Base-by-base conservation (phyloP, 2,888 invertebrate species). In the Epirrita christyi region DNA sequence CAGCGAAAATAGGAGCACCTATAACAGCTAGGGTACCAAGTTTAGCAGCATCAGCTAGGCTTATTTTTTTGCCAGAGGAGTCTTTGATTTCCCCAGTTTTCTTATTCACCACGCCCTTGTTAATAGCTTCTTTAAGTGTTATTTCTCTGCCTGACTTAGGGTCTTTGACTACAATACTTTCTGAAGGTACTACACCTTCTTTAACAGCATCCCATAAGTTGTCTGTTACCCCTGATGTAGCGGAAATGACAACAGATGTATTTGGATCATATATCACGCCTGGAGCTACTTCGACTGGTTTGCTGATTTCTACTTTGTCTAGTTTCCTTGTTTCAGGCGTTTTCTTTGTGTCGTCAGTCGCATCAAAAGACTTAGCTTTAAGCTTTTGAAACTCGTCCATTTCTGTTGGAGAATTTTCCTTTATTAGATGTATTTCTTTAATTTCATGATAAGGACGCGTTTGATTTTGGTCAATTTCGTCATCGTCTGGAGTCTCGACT, bases 181-280 rank as follows among this genome's bases (percentile, higher is more conserved):
- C 93, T 0, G 94, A 84, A 59, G 96, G 94, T 60, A 98, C 87
- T 53, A 94, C 91, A 42, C 97, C 96, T 71, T 95, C 94, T 60
- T 95, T 93, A 0, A 98, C 93, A 8, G 98, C 97, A 64, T 93
- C 90, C 48, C 96, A 80, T 42, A 97, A 85, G 76, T 95, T 94
- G 54, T 93, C 93, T 0, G 94, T 93, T 71, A 93, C 86, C 9
- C 95, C 94, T 14, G 92, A 93, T 66, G 94, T 93, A 0, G 95
- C 93, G 50, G 95, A 94, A 68, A 95, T 94, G 3, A 96, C 93
- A 32, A 94, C 79, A 1, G 95, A 94, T 29, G 95, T 94, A 14
- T 94, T 93, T 0, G 96, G 96, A 84, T 97, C 96, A 76, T 95
- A 96, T 67, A 96, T 94, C 9, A 95, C 90, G 11, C 95, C 96